These are phyloP conservation scores for Fragum fragum DNA, from an alignment of 2,888 invertebrate genomes.

Conservation along the genomic window DNA sequence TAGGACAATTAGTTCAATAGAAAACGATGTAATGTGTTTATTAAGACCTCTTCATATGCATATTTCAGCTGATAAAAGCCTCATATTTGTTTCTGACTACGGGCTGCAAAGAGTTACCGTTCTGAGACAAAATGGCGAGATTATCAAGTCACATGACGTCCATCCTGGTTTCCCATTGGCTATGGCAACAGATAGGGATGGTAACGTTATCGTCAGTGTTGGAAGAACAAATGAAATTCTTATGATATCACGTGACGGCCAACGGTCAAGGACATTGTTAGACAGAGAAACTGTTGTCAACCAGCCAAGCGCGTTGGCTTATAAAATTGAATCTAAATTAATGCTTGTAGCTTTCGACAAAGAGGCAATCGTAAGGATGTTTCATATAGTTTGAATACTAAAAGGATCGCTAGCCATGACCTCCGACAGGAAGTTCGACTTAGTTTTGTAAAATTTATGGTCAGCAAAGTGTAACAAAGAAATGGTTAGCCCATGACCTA, in stretches of 20 bases:
- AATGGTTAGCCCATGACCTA: too few relatives aligned
- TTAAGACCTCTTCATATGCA: conserved; percentile 41
- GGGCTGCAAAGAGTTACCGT: conserved; percentile 31
- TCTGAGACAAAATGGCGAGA: conserved; percentile 36
- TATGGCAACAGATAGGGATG: conserved; percentile 36
- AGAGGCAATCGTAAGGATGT: conserved; percentile 13
- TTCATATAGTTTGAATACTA: conserved; percentile 11
- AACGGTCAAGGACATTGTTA: conserved; percentile 13
- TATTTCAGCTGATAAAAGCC: conserved; percentile 27
- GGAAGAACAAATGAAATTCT: conserved; percentile 29
- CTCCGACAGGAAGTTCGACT: too few relatives aligned
- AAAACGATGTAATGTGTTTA: background rate
- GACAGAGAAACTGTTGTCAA: background rate
- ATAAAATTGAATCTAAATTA: conserved; percentile 1
- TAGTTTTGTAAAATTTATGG: too few relatives aligned
- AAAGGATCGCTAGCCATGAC: too few relatives aligned
- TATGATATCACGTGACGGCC: conserved; percentile 30
- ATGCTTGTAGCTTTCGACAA: conserved; percentile 17
- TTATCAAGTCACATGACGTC: conserved; percentile 29
- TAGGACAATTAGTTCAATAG: conserved; percentile 17
- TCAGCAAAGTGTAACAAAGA: too few relatives aligned
- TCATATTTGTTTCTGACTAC: conserved; percentile 43
- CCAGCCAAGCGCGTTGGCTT: conserved; percentile 17
- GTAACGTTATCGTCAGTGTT: conserved; percentile 30
- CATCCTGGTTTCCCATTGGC: conserved; percentile 42